Evolutionary conservation across 2,113 vertebrate species (phyloP).

Genomic region (Mastomys natalensis): DNA sequence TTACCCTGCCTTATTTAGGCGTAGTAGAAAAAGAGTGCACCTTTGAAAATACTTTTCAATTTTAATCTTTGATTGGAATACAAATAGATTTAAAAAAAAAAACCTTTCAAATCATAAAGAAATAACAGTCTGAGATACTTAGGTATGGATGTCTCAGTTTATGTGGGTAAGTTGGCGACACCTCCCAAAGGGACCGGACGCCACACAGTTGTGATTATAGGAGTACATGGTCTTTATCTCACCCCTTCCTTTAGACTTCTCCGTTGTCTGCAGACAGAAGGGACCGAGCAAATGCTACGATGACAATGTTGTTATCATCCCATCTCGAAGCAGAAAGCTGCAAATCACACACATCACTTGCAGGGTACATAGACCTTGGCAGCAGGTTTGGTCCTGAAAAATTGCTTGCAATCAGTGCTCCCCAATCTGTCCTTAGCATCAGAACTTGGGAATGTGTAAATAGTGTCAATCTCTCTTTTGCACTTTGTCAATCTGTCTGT

Average conservation of each 20-base stretch:
- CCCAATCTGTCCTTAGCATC: not conserved
- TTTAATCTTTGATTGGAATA: slow-evolving; percentile 36
- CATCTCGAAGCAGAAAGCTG: not conserved
- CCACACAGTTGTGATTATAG: not conserved
- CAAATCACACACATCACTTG: not conserved
- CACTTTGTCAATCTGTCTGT: not conserved
- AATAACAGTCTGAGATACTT: not conserved
- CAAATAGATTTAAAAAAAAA: not conserved
- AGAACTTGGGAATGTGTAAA: not conserved
- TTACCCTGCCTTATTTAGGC: not conserved
- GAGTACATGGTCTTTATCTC: not conserved
- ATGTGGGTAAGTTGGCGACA: not conserved
- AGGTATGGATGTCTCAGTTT: not conserved
- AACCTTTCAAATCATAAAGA: not conserved
- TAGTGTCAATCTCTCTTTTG: not conserved
- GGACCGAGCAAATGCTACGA: not conserved
- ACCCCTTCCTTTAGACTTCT: not conserved
- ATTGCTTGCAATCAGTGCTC: not conserved
- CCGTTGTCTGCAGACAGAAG: not conserved
- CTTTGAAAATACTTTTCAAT: not conserved
- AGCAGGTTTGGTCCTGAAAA: not conserved
- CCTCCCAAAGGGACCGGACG: fast-evolving
- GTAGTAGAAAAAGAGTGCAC: slow-evolving; percentile 5
- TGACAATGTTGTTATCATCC: not conserved
- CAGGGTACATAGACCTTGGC: not conserved